Evolutionary conservation across 2,888 invertebrate genomes (phyloP), one percentile per base, ranked within the genome.

Genomic region (Cynaeus angustus): DNA sequence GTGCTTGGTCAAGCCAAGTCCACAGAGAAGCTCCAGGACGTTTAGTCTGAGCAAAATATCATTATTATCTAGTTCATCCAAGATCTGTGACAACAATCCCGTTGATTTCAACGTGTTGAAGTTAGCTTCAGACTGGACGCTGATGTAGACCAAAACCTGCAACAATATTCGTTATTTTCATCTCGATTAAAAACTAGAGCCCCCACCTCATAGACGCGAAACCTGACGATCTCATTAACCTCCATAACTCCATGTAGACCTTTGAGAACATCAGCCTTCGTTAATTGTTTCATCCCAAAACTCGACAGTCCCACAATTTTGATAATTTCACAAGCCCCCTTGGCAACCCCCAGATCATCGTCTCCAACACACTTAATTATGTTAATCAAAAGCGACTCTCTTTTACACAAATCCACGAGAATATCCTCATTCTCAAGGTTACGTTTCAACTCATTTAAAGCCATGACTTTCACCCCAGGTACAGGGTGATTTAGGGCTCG

Each of bases 1-100:
- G 80, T 94, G 91, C 58, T 91, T 88, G 58, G 89, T 88, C 13
- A 89, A 82, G 0, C 92, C 93, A 46, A 97, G 84, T 50, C 90
- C 89, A 0, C 92, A 91, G 37, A 97, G 81, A 43, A 95, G 85
- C 84, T 96, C 94, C 56, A 97, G 84, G 58, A 94, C 89, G 82
- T 95, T 96, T 68, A 96, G 86, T 83, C 94, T 92, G 43, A 94
- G 86, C 52, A 97, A 85, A 41, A 95, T 85, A 85, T 97, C 97
- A 71, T 91, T 87, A 46, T 88, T 88, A 53, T 91, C 86, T 13
- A 95, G 81, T 81, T 94, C 91, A 26, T 87, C 83, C 12, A 94
- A 81, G 77, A 96, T 89, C 70, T 88, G 88, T 10, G 89, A 87
- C 41, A 96, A 83, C 55, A 95, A 88, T 10, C 91, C 91, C 65